These are phyloP conservation scores for Echiichthys vipera DNA, from an alignment of 2,797 vertebrate genomes.

Conservation along the genomic window DNA sequence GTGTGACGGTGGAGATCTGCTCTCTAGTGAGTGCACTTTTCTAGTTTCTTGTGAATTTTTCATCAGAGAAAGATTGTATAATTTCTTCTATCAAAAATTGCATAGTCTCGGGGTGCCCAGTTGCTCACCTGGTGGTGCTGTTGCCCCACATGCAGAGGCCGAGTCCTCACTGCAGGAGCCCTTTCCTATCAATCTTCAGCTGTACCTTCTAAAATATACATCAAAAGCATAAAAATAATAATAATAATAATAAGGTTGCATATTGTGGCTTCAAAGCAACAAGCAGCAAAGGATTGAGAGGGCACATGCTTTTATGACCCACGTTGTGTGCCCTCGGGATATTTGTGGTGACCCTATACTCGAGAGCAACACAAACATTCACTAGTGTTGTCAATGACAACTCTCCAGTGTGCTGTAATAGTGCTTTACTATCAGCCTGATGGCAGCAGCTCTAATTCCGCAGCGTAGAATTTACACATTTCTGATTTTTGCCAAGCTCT, in stretches of 20 bases:
- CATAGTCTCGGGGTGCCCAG: too few species aligned
- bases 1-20: too few species aligned
- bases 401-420: slow-evolving; percentile 15
- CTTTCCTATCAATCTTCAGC: too few species aligned
- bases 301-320: background rate
- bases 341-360: slow-evolving; percentile 2
- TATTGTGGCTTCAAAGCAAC: background rate
- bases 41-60: too few species aligned
- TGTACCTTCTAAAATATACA: too few species aligned
- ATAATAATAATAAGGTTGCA: too few species aligned
- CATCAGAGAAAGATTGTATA: background rate
- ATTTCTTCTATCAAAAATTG: background rate
- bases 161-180: too few species aligned
- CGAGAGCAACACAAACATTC: slow-evolving; percentile 29
- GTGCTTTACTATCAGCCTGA: slow-evolving; percentile 13
- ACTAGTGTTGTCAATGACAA: slow-evolving; percentile 25
- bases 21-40: too few species aligned
- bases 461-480: slow-evolving; percentile 1
- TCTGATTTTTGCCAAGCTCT: background rate
- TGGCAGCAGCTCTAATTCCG: slow-evolving; percentile 14
- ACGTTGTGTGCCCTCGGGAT: background rate
- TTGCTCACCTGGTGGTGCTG: too few species aligned
- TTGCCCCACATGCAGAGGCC: too few species aligned
- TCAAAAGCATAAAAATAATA: too few species aligned
- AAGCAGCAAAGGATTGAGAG: background rate